Base-by-base conservation (phyloP, 2,797 vertebrate genomes). In the Leuciscus waleckii region DNA sequence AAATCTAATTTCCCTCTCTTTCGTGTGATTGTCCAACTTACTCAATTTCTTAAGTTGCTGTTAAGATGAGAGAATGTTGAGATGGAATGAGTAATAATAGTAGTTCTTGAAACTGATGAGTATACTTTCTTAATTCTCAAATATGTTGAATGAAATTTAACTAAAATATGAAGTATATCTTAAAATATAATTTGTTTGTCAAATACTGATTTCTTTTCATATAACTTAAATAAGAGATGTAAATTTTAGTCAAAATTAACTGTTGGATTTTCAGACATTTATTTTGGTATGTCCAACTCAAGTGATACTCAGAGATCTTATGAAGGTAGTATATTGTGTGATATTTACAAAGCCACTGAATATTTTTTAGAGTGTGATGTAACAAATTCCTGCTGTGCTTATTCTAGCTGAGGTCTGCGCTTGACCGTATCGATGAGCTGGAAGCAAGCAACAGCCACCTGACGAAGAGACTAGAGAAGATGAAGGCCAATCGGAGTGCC, bases 401-500 rank as follows among this genome's bases (percentile, higher is more conserved):
- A 56, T 77, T 89, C 19, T 4, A 99, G 98, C 96, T 99, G 41
- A 96, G 98, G 82, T 95, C 95, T 0, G 96, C 97, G 0, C 85
- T 98, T 91, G 97, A 98, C 89, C 96, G 96, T 83, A 94, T 96
- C 0, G 95, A 96, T 2, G 97, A 99, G 91, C 94, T 99, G 26
- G 96, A 98, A 92, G 94, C 93, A 74, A 96, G 94, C 88, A 98
- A 98, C 0, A 94, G 90, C n/a, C 97, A 98, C 88, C 93, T 99
- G 39, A 91, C 96, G 87, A 98, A 97, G 85, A 96, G 97, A 16
- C 92, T 99, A 93, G 98, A 99, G 89, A 99, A 98, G 91, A 97
- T 98, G 97, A 98, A 98, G 90, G 97, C 98, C 84, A 98, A 96
- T 76, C 92, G 97, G 7, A 98, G 88, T 0, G 97, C 96, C 0